phyloP scores from a whole-genome alignment of 1,140 invertebrate genomes.

The Drosophila prosaltans region DNA sequence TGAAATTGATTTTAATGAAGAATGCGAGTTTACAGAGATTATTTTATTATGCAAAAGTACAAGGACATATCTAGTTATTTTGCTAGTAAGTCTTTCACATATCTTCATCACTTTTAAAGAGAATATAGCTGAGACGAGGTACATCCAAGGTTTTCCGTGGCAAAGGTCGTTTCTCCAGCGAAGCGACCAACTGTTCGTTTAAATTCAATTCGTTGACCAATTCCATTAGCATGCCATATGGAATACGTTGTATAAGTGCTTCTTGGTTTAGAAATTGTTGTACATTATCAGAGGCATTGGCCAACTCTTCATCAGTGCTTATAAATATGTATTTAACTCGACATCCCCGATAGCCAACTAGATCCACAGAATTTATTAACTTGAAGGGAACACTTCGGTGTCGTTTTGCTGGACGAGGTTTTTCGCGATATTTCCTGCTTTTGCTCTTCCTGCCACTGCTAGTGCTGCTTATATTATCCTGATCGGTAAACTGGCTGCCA shows the following conservation, averaged over 20 bases:
- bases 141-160: neutral
- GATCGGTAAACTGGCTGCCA: neutral
- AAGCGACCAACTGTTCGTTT: slow-evolving; percentile 37
- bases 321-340: slow-evolving; percentile 40
- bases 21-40: neutral
- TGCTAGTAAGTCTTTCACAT: slow-evolving; percentile 3
- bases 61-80: neutral
- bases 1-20: too few species aligned
- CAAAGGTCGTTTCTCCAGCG: slow-evolving; percentile 15
- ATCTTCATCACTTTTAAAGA: slow-evolving; percentile 36
- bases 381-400: neutral
- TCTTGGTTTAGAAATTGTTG: slow-evolving; percentile 1
- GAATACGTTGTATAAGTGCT: slow-evolving; percentile 29
- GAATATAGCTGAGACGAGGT: slow-evolving; percentile 39
- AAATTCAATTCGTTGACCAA: slow-evolving; percentile 32
- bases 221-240: slow-evolving; percentile 49
- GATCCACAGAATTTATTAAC: slow-evolving; percentile 14
- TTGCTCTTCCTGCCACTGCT: slow-evolving; percentile 14
- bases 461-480: neutral
- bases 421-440: too few species aligned
- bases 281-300: slow-evolving; percentile 15
- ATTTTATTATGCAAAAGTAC: neutral
- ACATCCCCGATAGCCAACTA: slow-evolving; percentile 34
- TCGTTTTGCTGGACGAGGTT: neutral
- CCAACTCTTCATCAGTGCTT: slow-evolving; percentile 32